Percentiles rank a stretch among this genome's conserved stretches.
Conservation (phyloP, 2,113 vertebrate species). For the Chaetodon trifascialis region DNA sequence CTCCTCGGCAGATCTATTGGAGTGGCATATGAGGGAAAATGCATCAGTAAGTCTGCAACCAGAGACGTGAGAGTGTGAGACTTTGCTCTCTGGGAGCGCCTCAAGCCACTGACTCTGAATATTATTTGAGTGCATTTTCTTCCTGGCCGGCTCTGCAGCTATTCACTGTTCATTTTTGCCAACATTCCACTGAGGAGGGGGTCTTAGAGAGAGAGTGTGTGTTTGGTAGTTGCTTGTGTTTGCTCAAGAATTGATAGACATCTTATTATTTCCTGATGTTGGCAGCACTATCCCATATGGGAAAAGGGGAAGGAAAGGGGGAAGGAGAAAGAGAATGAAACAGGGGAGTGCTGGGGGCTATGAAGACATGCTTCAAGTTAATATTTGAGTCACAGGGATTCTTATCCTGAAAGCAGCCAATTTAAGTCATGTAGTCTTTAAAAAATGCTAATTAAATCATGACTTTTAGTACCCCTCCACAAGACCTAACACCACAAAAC, state of each 20-base stretch:
- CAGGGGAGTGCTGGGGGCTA: slow-evolving; percentile 74
- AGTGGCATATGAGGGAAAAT: slow-evolving; percentile 97
- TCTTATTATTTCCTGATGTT: slow-evolving; percentile 87
- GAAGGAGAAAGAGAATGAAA: slow-evolving; percentile 43
- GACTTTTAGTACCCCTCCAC: slow-evolving; percentile 10
- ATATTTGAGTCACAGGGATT: slow-evolving; percentile 70
- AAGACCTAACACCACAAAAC: slow-evolving; percentile 19
- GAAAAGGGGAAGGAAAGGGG: slow-evolving; percentile 58
- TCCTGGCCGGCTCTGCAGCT: slow-evolving; percentile 69
- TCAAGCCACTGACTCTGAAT: slow-evolving; percentile 51
- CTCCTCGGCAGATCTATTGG: slow-evolving; percentile 96
- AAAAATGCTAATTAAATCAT: slow-evolving; percentile 46
- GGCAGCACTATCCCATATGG: slow-evolving; percentile 78
- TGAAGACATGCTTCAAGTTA: slow-evolving; percentile 66
- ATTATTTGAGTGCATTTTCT: slow-evolving; percentile 57
- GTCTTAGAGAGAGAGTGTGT: slow-evolving; percentile 58
- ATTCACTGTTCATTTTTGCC: slow-evolving; percentile 70
- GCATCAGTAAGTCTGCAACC: slow-evolving; percentile 91
- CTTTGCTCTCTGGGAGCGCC: slow-evolving; percentile 38
- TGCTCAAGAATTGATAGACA: slow-evolving; percentile 82
- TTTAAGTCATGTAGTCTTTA: slow-evolving; percentile 35
- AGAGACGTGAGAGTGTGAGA: slow-evolving; percentile 42
- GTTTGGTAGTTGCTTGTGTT: slow-evolving; percentile 81
- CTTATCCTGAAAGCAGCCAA: slow-evolving; percentile 51
- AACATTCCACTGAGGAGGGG: slow-evolving; percentile 80